A percentile compares a stretch with the other conserved stretches of the same genome.
phyloP scores from a whole-genome alignment of 2,797 vertebrate genomes.

The Perodicticus potto region DNA sequence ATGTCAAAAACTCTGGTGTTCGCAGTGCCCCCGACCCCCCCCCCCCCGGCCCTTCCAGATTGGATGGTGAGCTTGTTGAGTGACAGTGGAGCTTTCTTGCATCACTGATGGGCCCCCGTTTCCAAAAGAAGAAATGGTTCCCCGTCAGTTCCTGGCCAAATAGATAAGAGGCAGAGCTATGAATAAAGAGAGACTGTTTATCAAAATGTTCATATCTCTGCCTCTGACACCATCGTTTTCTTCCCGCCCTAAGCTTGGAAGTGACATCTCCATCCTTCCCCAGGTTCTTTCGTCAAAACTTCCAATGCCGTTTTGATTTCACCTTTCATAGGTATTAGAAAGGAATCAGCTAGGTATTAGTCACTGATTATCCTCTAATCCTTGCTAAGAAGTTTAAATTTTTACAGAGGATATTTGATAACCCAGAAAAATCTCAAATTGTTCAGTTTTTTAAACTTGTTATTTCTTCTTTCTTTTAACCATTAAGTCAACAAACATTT shows the following conservation, averaged over 20 bases:
- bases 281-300: not conserved
- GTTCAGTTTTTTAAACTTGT: not conserved
- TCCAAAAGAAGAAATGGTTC: not conserved
- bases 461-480: conserved; percentile 20
- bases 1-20: not conserved
- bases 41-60: too few species aligned
- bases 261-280: not conserved
- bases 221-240: not conserved
- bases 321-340: not conserved
- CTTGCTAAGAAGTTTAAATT: not conserved
- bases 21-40: not conserved
- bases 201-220: not conserved
- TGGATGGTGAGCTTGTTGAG: too few species aligned
- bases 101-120: not conserved
- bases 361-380: not conserved
- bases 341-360: not conserved
- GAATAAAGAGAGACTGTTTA: not conserved
- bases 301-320: not conserved
- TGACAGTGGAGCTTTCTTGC: not conserved
- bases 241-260: not conserved
- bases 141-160: not conserved
- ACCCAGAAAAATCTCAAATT: not conserved
- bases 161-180: not conserved
- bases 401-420: not conserved
- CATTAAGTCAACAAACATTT: not conserved